Evolutionary conservation across 1,140 invertebrate genomes (phyloP), one percentile per base, ranked within the genome.

Genomic region (Aphelenchoides fujianensis): DNA sequence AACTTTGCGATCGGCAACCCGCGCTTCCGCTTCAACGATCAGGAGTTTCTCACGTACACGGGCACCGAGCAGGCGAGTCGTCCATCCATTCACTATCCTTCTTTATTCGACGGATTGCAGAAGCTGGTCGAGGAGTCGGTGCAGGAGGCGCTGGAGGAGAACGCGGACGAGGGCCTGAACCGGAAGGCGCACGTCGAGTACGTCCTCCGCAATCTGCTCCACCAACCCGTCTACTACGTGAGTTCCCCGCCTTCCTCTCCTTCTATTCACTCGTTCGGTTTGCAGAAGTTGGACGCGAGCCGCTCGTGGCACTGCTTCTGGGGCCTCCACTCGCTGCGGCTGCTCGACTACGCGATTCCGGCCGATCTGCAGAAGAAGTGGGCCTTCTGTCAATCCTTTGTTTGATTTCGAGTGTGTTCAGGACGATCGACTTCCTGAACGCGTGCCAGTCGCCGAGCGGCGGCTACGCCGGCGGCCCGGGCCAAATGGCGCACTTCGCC

Each of bases 401-500:
- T 35, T 70, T 7, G 0, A 48, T 5, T 74, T 19, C 53, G 0
- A 23, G 61, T 57, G 12, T 16, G 48, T 74, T 80, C 68, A 79
- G 77, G 31, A 68, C 78, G 19, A 57, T 79, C 41, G 35, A 59
- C 3, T 81, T 81, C 69, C 37, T 79, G 16, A 70, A 77, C 7
- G n/a, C 27, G 7, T 79, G 79, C 32, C 36, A 81, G 54, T 31
- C 48, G 48, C 32, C 57, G n/a, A 53, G 27, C 9, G 77, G 77
- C 41, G 77, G 77, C 5, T 79, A 76, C 54, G 77, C 36, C 32
- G 76, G 75, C 31, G 95, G 94, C 19, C 95, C 94, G 0, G 89
- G 89, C 1, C 95, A 98, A 85, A 86, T 89, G 81, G 87, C 94
- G 31, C 96, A 99, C 87, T 87, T 98, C 62, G 96, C 95, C 0